Evolutionary conservation across 2,888 invertebrate genomes (phyloP).

Genomic region (Prenolepis imparis): DNA sequence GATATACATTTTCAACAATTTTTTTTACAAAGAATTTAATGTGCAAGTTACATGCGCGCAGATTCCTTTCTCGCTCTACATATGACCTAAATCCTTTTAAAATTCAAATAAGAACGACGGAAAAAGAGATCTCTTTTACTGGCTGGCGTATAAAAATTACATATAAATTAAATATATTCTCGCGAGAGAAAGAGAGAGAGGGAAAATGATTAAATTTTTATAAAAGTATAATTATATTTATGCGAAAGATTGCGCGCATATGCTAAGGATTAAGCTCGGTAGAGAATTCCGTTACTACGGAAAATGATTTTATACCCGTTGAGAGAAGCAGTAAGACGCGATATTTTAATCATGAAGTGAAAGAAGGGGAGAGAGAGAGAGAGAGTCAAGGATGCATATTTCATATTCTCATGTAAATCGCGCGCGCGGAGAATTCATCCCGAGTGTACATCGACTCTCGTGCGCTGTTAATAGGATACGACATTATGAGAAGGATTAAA

Average conservation of each 20-base stretch:
- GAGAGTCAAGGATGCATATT: constrained; percentile 42
- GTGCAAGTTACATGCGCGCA: constrained; percentile 20
- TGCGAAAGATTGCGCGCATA: constrained; percentile 10
- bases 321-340: constrained; percentile 13
- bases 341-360: constrained; percentile 46
- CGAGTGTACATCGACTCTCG: constrained; percentile 41
- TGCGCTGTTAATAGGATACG: constrained; percentile 43
- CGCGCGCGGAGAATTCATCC: constrained; percentile 24
- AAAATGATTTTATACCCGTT: constrained; percentile 17
- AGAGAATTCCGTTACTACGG: not conserved
- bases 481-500: constrained; percentile 53
- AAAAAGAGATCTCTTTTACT: not conserved
- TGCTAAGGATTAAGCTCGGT: not conserved
- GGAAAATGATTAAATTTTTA: constrained; percentile 14
- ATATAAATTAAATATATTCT: constrained; percentile 20
- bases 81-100: constrained; percentile 43
- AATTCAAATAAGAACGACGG: constrained; percentile 31
- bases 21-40: constrained; percentile 13
- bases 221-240: constrained; percentile 35
- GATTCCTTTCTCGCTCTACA: not conserved
- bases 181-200: not conserved
- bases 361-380: constrained; percentile 26
- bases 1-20: constrained; percentile 27
- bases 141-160: constrained; percentile 3
- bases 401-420: constrained; percentile 43